These are phyloP conservation scores for Neria commutata DNA, from an alignment of 2,888 invertebrate genomes.

Conservation along the genomic window DNA sequence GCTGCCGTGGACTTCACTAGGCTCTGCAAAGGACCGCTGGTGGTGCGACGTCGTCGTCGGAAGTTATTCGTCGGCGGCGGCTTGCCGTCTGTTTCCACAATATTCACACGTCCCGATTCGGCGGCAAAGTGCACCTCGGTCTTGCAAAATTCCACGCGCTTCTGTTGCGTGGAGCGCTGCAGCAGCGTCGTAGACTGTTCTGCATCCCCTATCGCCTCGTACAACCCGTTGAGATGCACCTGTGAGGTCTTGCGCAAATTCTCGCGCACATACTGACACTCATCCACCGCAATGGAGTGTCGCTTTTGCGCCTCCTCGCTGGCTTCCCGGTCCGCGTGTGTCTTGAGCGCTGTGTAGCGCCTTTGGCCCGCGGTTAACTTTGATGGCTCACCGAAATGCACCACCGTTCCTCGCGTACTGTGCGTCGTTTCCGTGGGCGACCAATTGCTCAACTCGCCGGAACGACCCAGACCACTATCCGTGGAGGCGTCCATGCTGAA, in stretches of 20 bases:
- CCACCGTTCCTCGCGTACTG: constrained; percentile 49
- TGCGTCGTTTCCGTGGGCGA: constrained; percentile 52
- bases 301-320: constrained; percentile 57
- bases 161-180: constrained; percentile 64
- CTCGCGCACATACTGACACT: constrained; percentile 63
- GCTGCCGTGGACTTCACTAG: constrained; percentile 53
- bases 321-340: constrained; percentile 15
- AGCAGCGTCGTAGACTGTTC: constrained; percentile 17
- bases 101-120: constrained; percentile 83
- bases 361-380: constrained; percentile 19
- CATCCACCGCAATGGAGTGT: constrained; percentile 68
- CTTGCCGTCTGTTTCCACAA: constrained; percentile 86
- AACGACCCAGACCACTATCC: constrained; percentile 77
- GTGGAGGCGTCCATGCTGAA: constrained; percentile 75
- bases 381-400: constrained; percentile 51
- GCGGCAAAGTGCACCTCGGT: constrained; percentile 88
- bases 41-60: constrained; percentile 70
- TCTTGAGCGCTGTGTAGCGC: constrained; percentile 30
- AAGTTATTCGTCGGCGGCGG: constrained; percentile 85
- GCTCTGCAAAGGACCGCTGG: constrained; percentile 58
- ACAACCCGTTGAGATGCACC: constrained; percentile 54
- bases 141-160: constrained; percentile 81
- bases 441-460: constrained; percentile 69
- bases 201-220: background rate
- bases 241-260: constrained; percentile 56